Base-by-base conservation (phyloP, 2,797 vertebrate species). In the Squalus acanthias region DNA sequence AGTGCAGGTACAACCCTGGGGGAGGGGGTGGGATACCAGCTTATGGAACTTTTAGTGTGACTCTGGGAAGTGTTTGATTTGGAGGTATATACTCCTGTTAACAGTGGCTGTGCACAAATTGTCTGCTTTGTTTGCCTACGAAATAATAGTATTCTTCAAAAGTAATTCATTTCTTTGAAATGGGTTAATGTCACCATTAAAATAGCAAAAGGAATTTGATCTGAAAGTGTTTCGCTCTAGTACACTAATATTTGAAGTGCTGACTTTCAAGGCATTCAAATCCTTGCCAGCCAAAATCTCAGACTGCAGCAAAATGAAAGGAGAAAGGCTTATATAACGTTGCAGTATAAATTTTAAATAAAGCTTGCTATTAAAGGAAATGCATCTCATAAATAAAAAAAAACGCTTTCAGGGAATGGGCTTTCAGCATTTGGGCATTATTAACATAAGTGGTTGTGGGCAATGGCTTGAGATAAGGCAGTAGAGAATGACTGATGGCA, bases 281-380 rank as follows among this genome's bases (percentile, higher is more conserved):
- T 89, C 26, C 53, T 89, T 89, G 13, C 53, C 63, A 63, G 26
- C 26, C 29, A 89, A 57, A 60, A 60, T 33, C 87, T 89, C 10
- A 63, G 15, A 85, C 5, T 4, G 29, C 10, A 50, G 57, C 3
- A 91, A 63, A 33, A 63, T 63, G 88, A 63, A 60, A 60, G 87
- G 26, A 3, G 24, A 33, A 13, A 91, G 53, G 88, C 3, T 91
- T 91, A 33, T 15, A 91, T 91, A 91, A 91, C 12, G 10, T 63
- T 91, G 29, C 57, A 63, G 57, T 91, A 91, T 91, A 63, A 91
- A 33, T 63, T 63, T 91, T 91, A 91, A 57, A 91, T 91, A 91
- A 91, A 91, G 46, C 88, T 63, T 33, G 57, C 29, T 63, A 63
- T 91, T 91, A 17, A 60, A 57, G 53, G 53, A 89, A 60, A 89